Percentiles rank a stretch among this genome's conserved stretches.
Conservation (phyloP, 2,797 vertebrate genomes). For the Poecilia wingei region DNA sequence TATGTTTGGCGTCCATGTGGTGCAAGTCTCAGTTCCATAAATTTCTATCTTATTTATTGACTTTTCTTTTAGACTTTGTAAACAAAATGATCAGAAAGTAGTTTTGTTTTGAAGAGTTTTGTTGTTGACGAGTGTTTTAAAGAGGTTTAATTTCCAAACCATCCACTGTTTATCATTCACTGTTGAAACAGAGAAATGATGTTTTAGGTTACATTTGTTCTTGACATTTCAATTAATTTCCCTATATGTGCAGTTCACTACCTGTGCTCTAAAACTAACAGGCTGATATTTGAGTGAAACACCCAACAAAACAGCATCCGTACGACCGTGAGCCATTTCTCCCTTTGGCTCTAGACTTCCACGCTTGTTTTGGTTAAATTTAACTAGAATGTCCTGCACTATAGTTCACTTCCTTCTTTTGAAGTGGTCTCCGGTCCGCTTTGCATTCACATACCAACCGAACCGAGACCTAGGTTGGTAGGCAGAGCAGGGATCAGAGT, state of each 20-base stretch:
- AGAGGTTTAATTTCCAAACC: neutral
- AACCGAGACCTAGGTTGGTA: no score
- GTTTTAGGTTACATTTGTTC: neutral
- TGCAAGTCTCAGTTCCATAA: slow-evolving; percentile 26
- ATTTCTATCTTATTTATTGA: neutral
- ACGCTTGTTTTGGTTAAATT: no score
- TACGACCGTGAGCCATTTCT: neutral
- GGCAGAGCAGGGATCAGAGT: no score
- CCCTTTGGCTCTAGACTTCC: no score
- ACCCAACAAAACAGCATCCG: neutral
- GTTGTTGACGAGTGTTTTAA: neutral
- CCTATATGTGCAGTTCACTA: neutral
- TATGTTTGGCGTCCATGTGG: neutral
- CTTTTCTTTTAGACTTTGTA: neutral
- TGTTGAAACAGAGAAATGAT: neutral
- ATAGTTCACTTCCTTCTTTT: no score
- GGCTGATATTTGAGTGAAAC: neutral
- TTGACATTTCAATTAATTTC: neutral
- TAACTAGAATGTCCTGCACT: no score
- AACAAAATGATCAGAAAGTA: neutral
- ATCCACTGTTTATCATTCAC: neutral
- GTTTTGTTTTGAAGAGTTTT: neutral
- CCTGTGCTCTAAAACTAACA: neutral
- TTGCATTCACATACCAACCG: no score
- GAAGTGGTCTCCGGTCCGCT: no score